Conservation (phyloP, 2,797 vertebrate species). For the Falco berigora region DNA sequence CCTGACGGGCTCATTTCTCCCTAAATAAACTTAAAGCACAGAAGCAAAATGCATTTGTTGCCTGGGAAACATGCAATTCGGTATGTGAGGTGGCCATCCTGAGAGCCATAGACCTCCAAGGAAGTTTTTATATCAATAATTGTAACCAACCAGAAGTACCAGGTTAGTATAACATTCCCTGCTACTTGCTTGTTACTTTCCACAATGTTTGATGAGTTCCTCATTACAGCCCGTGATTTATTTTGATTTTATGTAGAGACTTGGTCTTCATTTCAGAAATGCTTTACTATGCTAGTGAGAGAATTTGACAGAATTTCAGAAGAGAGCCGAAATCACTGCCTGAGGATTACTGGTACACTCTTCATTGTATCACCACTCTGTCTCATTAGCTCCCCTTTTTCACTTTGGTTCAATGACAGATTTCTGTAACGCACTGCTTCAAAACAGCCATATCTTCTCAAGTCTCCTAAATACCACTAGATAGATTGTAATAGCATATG, state of each 20-base stretch:
- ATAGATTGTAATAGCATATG: neutral
- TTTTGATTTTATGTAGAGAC: neutral
- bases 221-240: neutral
- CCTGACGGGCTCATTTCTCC: conserved; percentile 25
- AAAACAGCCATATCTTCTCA: neutral
- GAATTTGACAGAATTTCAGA: neutral
- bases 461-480: neutral
- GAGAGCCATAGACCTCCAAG: conserved; percentile 57
- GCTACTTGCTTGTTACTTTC: neutral
- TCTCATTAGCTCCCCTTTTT: neutral
- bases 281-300: neutral
- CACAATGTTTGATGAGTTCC: neutral
- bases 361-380: neutral
- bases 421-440: neutral
- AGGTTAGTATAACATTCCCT: conserved; percentile 1
- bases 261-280: neutral
- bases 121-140: conserved; percentile 46
- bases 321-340: neutral
- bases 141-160: neutral
- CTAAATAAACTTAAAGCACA: conserved; percentile 49
- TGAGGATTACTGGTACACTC: neutral
- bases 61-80: conserved; percentile 34
- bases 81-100: neutral
- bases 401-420: neutral
- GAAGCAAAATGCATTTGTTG: conserved; percentile 62